These are phyloP conservation scores for Colius striatus DNA, from an alignment of 2,113 vertebrate species.

Conservation along the genomic window DNA sequence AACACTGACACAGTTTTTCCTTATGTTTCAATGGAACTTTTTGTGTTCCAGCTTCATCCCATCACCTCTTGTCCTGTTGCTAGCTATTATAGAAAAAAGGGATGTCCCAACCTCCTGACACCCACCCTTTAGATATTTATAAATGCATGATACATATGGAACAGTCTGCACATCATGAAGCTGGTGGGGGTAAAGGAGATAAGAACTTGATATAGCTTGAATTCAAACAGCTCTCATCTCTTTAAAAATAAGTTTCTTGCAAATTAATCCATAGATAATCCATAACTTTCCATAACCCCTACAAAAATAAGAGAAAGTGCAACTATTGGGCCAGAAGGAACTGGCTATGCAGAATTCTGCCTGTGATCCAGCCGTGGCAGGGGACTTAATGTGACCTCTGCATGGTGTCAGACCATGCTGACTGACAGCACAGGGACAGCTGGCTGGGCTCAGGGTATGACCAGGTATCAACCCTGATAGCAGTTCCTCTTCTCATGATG, in stretches of 20 bases:
- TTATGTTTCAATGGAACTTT: no score
- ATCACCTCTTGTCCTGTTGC: no score
- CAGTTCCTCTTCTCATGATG: neutral
- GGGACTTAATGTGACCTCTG: neutral
- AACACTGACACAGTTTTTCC: no score
- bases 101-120: no score
- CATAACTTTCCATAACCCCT: neutral
- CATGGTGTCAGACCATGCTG: neutral
- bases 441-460: neutral
- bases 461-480: neutral
- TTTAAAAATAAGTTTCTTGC: neutral
- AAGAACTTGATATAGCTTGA: neutral
- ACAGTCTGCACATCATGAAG: neutral
- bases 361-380: fast-evolving
- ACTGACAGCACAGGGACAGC: neutral
- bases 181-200: neutral
- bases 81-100: no score
- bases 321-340: neutral
- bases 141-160: fast-evolving
- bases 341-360: neutral
- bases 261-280: neutral
- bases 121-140: no score
- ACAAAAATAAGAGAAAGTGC: neutral
- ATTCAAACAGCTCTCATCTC: neutral
- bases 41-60: no score